Conservation (phyloP, 2,888 invertebrate species). For the Nymphalis c-album region DNA sequence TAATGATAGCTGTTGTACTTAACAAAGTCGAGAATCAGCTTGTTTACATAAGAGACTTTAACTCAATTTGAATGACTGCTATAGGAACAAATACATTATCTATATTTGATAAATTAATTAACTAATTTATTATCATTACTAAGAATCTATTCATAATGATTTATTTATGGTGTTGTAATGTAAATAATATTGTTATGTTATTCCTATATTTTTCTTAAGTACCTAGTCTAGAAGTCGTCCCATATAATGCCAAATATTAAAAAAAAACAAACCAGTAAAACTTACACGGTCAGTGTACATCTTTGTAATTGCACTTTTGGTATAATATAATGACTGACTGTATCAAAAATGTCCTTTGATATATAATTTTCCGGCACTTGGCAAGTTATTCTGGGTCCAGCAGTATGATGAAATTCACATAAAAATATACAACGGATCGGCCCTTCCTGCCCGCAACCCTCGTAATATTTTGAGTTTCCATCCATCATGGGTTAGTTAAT, state of each 20-base stretch:
- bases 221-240: neutral
- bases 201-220: too few relatives aligned
- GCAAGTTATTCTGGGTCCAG: slow-evolving; percentile 89
- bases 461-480: slow-evolving; percentile 74
- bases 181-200: too few relatives aligned
- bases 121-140: too few relatives aligned
- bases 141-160: too few relatives aligned
- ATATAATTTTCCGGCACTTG: slow-evolving; percentile 91
- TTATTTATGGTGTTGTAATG: too few relatives aligned
- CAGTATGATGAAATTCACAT: slow-evolving; percentile 88
- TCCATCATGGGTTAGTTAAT: slow-evolving; percentile 54
- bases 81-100: too few relatives aligned
- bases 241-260: neutral
- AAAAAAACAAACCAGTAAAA: slow-evolving; percentile 38
- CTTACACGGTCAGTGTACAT: slow-evolving; percentile 90
- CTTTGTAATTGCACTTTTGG: slow-evolving; percentile 90
- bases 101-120: too few relatives aligned
- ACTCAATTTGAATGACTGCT: too few relatives aligned
- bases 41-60: too few relatives aligned
- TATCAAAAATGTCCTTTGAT: slow-evolving; percentile 90
- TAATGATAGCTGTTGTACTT: too few relatives aligned
- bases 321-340: slow-evolving; percentile 90
- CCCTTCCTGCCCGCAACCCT: slow-evolving; percentile 84
- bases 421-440: slow-evolving; percentile 89
- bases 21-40: too few relatives aligned